Conservation (phyloP, 2,888 invertebrate genomes). For the Sphecodes monilicornis region DNA sequence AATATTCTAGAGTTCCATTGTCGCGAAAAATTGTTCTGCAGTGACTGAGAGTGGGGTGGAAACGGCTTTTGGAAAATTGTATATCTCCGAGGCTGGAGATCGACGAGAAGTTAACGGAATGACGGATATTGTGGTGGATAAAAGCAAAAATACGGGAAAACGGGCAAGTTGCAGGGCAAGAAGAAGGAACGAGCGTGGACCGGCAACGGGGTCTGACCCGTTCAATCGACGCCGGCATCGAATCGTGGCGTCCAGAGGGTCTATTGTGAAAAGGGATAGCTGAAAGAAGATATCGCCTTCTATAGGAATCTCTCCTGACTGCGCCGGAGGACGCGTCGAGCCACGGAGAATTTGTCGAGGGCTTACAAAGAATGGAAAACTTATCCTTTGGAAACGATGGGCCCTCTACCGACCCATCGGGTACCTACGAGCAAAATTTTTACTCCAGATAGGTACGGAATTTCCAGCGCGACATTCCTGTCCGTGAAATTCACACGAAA, state of each 20-base stretch:
- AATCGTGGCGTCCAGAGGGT: constrained; percentile 13
- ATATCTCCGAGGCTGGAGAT: neutral
- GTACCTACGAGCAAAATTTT: constrained; percentile 22
- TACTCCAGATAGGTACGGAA: neutral
- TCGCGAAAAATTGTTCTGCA: neutral
- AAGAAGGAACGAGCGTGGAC: constrained; percentile 3
- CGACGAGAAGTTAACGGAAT: neutral
- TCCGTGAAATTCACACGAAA: constrained; percentile 6
- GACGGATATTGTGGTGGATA: neutral
- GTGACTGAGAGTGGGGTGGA: neutral
- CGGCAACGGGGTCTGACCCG: neutral
- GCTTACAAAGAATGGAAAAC: constrained; percentile 51
- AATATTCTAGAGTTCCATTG: neutral
- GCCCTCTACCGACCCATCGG: constrained; percentile 6
- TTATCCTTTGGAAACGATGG: constrained; percentile 43
- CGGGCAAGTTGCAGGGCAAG: neutral
- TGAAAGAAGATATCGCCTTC: constrained; percentile 31
- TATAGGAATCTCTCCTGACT: constrained; percentile 27
- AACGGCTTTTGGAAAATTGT: neutral
- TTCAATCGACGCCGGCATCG: constrained; percentile 26
- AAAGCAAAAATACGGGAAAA: neutral
- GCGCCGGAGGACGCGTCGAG: constrained; percentile 24
- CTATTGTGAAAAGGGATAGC: constrained; percentile 22
- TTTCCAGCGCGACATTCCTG: neutral
- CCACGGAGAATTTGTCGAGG: constrained; percentile 44